These are phyloP conservation scores for Homarus americanus DNA, from an alignment of 1,140 invertebrate species.

Conservation along the genomic window DNA sequence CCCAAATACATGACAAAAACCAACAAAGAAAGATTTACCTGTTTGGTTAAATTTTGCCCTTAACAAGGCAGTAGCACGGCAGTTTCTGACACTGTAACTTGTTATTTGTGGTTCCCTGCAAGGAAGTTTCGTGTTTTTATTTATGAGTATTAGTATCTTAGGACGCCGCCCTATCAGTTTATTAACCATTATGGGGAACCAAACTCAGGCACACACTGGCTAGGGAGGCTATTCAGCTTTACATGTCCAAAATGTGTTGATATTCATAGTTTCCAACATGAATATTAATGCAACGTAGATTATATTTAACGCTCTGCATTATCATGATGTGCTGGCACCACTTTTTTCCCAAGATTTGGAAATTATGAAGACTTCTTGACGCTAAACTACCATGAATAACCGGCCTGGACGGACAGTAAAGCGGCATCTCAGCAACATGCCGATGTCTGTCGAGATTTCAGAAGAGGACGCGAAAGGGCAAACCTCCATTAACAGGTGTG, in stretches of 20 bases:
- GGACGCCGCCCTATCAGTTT: neutral
- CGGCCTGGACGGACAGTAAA: neutral
- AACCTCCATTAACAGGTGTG: slow-evolving; percentile 17
- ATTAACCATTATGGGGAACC: neutral
- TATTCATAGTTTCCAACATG: neutral
- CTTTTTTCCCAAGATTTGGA: neutral
- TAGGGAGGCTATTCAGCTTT: neutral
- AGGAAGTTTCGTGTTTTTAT: neutral
- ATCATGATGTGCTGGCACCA: neutral
- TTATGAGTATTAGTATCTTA: neutral
- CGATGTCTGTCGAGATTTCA: neutral
- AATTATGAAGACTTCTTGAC: neutral
- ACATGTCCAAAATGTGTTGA: neutral
- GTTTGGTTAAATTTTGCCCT: no score
- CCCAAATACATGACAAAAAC: no score
- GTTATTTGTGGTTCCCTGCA: neutral
- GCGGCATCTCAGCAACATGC: neutral
- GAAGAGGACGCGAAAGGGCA: neutral
- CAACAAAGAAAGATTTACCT: no score
- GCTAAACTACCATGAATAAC: neutral
- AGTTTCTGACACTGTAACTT: neutral
- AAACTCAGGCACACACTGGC: neutral
- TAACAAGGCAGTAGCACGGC: no score
- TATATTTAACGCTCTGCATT: neutral
- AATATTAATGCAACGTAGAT: neutral